Conservation (phyloP, 2,888 invertebrate genomes). For the Dryocosmus kuriphilus region DNA sequence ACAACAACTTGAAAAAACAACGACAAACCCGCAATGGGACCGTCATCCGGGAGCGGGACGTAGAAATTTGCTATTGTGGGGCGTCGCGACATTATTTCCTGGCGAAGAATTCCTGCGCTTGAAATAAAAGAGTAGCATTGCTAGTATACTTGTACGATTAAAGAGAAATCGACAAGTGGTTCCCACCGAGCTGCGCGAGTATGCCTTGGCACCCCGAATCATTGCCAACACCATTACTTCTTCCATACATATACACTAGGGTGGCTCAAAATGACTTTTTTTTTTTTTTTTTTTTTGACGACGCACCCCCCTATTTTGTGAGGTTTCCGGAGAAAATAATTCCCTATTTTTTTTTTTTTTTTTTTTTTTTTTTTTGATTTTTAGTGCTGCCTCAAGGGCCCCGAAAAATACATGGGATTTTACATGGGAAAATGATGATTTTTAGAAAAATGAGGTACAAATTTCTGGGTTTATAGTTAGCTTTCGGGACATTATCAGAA, state of each 20-base stretch:
- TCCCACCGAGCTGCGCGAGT: slow-evolving; percentile 71
- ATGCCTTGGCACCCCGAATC: slow-evolving; percentile 67
- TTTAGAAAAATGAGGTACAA: no score
- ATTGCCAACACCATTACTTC: slow-evolving; percentile 19
- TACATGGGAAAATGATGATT: no score
- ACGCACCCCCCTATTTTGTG: no score
- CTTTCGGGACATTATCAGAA: no score
- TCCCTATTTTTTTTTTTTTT: no score
- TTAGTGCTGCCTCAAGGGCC: no score
- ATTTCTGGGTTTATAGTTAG: no score
- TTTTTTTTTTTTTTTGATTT: no score
- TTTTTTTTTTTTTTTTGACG: no score
- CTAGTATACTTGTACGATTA: slow-evolving; percentile 26
- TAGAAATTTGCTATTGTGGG: slow-evolving; percentile 48
- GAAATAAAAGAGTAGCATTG: slow-evolving; percentile 64
- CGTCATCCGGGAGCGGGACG: slow-evolving; percentile 32
- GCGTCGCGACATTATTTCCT: slow-evolving; percentile 46
- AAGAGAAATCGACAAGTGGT: slow-evolving; percentile 72
- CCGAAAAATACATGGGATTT: no score
- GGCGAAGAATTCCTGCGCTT: slow-evolving; percentile 69
- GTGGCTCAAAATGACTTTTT: no score
- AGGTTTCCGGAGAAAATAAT: no score
- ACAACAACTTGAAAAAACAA: slow-evolving; percentile 56
- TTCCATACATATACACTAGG: not conserved
- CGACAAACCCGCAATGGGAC: slow-evolving; percentile 41